phyloP scores from a whole-genome alignment of 2,888 invertebrate genomes.

The Tuberolachnus salignus region DNA sequence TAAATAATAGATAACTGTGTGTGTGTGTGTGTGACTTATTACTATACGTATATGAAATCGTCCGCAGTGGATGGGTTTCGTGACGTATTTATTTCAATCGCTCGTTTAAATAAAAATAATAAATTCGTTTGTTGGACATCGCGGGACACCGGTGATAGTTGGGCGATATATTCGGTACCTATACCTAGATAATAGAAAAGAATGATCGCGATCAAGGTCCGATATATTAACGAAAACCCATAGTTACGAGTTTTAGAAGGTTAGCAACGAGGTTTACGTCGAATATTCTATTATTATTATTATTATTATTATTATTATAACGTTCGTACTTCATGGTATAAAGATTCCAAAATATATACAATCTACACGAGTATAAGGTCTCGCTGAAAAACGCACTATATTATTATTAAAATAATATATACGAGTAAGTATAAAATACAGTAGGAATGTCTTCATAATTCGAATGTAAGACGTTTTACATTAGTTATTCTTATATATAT shows the following conservation, averaged over 20 bases:
- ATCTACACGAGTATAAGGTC: not conserved
- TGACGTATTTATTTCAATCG: slow-evolving; percentile 11
- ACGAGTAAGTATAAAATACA: no score
- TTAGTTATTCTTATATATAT: not conserved
- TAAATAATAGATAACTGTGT: no score
- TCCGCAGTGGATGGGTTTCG: no score
- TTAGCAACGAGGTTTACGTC: slow-evolving; percentile 19
- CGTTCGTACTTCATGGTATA: slow-evolving; percentile 25
- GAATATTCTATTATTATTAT: not conserved
- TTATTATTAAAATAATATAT: not conserved
- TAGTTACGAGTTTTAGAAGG: slow-evolving; percentile 14
- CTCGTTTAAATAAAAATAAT: slow-evolving; percentile 6
- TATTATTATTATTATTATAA: no score
- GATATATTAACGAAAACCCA: slow-evolving; percentile 12
- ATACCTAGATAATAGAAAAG: not conserved
- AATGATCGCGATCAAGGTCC: slow-evolving; percentile 13
- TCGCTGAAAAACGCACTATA: not conserved
- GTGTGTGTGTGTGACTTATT: no score
- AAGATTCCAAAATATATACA: slow-evolving; percentile 18
- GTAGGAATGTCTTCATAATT: no score
- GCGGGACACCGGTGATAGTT: not conserved
- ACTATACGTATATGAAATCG: not conserved
- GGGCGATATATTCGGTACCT: not conserved
- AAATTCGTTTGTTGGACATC: not conserved
- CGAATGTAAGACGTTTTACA: no score